phyloP scores from a whole-genome alignment of 2,888 invertebrate genomes.

The Mantis religiosa region DNA sequence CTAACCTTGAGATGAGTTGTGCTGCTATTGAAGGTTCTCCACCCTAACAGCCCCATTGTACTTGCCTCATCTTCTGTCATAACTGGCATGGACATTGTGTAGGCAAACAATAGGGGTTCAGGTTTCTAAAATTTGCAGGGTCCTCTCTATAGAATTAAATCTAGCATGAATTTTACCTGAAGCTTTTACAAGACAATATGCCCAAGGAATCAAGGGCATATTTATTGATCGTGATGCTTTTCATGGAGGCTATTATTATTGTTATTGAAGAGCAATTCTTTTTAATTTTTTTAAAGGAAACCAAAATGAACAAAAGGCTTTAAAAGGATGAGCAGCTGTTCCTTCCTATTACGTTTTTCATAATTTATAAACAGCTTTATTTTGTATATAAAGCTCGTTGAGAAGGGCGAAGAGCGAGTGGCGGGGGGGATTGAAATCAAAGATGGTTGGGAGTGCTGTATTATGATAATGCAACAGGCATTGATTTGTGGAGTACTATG shows the following conservation, averaged over 20 bases:
- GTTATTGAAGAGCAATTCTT: not conserved
- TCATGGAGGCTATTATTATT: not conserved
- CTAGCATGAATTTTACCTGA: not conserved
- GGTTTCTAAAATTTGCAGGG: not conserved
- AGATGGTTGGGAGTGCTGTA: constrained; percentile 20
- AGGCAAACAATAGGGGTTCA: not conserved
- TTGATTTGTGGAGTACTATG: constrained; percentile 19
- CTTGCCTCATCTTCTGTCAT: not conserved
- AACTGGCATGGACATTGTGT: not conserved
- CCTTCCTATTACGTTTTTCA: not conserved
- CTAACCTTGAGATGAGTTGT: too few relatives aligned
- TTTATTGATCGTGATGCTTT: not conserved
- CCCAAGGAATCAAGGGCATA: not conserved
- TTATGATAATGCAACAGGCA: constrained; percentile 25
- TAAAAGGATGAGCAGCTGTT: not conserved
- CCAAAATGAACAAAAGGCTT: not conserved
- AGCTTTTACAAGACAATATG: not conserved
- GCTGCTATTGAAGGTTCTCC: not conserved
- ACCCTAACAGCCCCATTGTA: not conserved
- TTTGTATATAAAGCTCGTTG: not conserved
- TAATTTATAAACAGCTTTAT: not conserved
- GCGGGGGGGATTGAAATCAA: not conserved
- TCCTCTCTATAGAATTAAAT: not conserved
- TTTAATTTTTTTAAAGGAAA: not conserved
- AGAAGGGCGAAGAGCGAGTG: not conserved